Conservation (phyloP, 2,113 vertebrate genomes). For the Puntigrus tetrazona region DNA sequence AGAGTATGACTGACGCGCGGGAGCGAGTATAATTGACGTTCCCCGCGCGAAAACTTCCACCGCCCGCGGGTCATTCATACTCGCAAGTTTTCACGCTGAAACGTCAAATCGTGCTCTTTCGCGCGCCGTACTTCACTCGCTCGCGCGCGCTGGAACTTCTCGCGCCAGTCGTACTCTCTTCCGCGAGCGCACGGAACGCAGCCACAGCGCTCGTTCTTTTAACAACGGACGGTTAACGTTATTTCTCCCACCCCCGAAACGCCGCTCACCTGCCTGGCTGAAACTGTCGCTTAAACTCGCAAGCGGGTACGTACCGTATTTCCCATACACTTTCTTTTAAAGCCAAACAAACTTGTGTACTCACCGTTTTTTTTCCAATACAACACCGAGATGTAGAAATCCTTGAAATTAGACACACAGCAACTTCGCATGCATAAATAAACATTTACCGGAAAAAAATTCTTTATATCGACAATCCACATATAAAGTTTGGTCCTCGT, state of each 20-base stretch:
- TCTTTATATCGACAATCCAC: not conserved
- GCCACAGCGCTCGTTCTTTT: not conserved
- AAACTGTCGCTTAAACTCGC: not conserved
- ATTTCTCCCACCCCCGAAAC: not conserved
- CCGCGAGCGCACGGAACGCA: not conserved
- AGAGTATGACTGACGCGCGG: not conserved
- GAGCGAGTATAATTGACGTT: not conserved
- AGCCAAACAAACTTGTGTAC: not conserved
- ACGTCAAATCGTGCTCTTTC: not conserved
- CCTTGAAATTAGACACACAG: not conserved
- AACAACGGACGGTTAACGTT: not conserved
- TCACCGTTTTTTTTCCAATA: constrained; percentile 2
- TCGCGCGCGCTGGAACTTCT: not conserved
- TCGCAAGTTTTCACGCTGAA: not conserved
- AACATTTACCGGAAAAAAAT: not conserved
- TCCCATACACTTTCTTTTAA: not conserved
- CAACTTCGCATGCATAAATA: not conserved
- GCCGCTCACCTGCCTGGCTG: not conserved
- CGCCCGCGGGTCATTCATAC: not conserved
- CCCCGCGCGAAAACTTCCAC: not conserved
- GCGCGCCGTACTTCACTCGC: not conserved
- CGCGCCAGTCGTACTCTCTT: not conserved
- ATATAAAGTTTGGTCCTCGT: not conserved
- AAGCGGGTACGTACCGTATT: not conserved
- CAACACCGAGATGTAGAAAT: not conserved